Evolutionary conservation across 2,113 vertebrate genomes (phyloP), one percentile per base, ranked within the genome.

Genomic region (Lophotis ruficrista): DNA sequence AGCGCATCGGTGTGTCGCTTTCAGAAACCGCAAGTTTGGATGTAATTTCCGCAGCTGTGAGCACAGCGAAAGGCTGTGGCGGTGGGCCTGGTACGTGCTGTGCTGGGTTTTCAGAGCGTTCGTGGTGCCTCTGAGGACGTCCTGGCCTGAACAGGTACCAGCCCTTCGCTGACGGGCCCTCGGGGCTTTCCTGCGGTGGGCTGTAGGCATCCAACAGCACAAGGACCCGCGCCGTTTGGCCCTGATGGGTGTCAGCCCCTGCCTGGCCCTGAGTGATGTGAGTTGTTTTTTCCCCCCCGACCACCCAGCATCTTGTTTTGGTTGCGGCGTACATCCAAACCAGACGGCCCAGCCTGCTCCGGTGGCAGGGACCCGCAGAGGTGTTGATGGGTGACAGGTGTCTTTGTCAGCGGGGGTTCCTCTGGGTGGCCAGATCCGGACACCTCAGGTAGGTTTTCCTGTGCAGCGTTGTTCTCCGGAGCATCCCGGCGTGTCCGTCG

Each of bases 21-120:
- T 30, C 33, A 1, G 20, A 33, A 45, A 0, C 28, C 22, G 0
- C 12, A 7, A 7, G 31, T 0, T 5, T 7, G 77, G 19, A 13
- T n/a, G 41, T 3, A 3, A 43, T 33, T 30, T 16, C 69, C 30
- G 89, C 50, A n/a, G 48, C 11, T 70, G 23, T 4, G 72, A 68
- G 47, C 25, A 2, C 20, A 14, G 65, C 2, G 9, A 37, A 58
- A 25, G 38, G 77, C 71, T 51, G 65, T 1, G 2, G 5, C 71
- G 4, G 4, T 4, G 41, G 72, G 41, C 41, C 41, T 43, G 41
- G 41, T 43, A 43, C 41, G 41, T 43, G 41, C 41, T 43, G 2
- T 2, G 64, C 23, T 14, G 66, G 1, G 33, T 66, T 17, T 18
- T 35, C 35, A 6, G 1, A 2, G 30, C 27, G 25, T 14, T 35